Evolutionary conservation across 2,888 invertebrate genomes (phyloP).

Genomic region (Clostera curtula): DNA sequence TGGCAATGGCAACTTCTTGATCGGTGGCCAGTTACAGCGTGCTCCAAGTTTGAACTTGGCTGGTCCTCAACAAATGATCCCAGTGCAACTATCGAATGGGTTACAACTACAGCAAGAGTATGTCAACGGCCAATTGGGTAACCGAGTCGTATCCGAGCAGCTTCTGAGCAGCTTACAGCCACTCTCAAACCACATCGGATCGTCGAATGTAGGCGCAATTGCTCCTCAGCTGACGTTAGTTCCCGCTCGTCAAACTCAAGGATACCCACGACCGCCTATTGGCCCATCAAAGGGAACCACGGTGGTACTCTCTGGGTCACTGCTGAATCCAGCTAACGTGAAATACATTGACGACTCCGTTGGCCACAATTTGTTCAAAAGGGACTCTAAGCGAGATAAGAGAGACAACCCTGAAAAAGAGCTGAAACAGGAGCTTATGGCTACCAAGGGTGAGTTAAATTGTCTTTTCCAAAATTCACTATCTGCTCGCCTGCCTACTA

Average conservation of each 20-base stretch:
- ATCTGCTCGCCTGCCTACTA: too few relatives aligned
- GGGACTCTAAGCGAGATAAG: slow-evolving; percentile 64
- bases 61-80: slow-evolving; percentile 59
- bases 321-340: slow-evolving; percentile 76
- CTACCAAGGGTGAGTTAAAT: slow-evolving; percentile 29
- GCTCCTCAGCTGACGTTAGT: slow-evolving; percentile 28
- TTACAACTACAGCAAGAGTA: slow-evolving; percentile 73
- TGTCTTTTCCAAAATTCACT: too few relatives aligned
- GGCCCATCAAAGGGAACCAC: slow-evolving; percentile 49
- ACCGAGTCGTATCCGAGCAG: slow-evolving; percentile 73
- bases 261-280: slow-evolving; percentile 20
- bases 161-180: slow-evolving; percentile 52
- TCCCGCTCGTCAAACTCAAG: slow-evolving; percentile 21
- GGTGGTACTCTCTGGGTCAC: slow-evolving; percentile 52
- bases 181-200: slow-evolving; percentile 24
- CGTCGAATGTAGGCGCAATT: slow-evolving; percentile 5
- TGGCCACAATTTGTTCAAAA: slow-evolving; percentile 67
- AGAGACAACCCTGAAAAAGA: slow-evolving; percentile 68
- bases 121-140: slow-evolving; percentile 78
- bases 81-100: slow-evolving; percentile 61
- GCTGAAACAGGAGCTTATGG: slow-evolving; percentile 35
- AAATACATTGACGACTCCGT: slow-evolving; percentile 76
- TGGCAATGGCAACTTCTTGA: slow-evolving; percentile 73
- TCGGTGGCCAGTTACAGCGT: slow-evolving; percentile 79
- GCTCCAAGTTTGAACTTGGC: slow-evolving; percentile 71